A percentile compares a stretch with the other conserved stretches of the same genome.
phyloP scores from a whole-genome alignment of 1,140 invertebrate species.

The Magallana ariakensis region DNA sequence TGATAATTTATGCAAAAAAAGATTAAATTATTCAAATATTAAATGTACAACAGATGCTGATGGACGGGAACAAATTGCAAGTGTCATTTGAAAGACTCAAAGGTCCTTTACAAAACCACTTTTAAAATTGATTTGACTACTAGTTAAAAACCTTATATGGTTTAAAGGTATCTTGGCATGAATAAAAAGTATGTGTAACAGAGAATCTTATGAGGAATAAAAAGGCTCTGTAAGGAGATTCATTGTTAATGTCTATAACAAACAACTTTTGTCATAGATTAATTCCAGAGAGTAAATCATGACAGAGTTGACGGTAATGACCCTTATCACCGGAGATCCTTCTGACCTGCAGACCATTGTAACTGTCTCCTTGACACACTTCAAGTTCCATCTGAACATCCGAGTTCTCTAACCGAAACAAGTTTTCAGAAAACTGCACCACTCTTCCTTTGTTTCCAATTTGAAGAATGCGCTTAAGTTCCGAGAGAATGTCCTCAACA shows the following conservation, averaged over 20 bases:
- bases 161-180: too few relatives aligned
- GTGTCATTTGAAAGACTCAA: too few relatives aligned
- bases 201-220: too few relatives aligned
- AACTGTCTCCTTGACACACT: conserved; percentile 82
- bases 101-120: too few relatives aligned
- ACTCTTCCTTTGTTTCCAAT: conserved; percentile 78
- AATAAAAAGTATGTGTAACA: too few relatives aligned
- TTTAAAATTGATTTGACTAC: too few relatives aligned
- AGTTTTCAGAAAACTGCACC: conserved; percentile 78
- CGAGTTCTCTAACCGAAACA: conserved; percentile 86
- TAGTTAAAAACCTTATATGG: too few relatives aligned
- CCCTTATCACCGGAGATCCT: conserved; percentile 94
- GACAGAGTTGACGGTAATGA: conserved; percentile 93
- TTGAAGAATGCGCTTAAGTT: conserved; percentile 90
- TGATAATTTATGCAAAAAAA: too few relatives aligned
- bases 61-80: too few relatives aligned
- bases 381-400: conserved; percentile 93
- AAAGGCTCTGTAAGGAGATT: too few relatives aligned
- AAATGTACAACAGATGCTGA: too few relatives aligned
- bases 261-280: conserved; percentile 69
- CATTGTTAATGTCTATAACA: neutral
- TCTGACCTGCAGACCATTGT: conserved; percentile 92
- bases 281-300: conserved; percentile 93
- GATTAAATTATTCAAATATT: too few relatives aligned
- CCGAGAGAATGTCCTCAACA: conserved; percentile 86